Conservation (phyloP, 2,797 vertebrate genomes). For the Xyrichtys novacula region DNA sequence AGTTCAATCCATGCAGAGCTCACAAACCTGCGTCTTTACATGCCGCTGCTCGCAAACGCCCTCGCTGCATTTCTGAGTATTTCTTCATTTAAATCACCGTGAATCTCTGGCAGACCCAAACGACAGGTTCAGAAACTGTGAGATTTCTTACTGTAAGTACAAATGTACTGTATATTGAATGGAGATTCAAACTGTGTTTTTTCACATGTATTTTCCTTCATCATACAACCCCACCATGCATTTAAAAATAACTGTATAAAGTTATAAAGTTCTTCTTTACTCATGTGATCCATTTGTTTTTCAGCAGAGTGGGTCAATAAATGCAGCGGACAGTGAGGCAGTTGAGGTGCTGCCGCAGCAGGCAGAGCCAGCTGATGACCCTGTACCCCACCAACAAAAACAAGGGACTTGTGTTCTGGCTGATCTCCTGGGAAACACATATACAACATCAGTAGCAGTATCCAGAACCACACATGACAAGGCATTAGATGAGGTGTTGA, state of each 20-base stretch:
- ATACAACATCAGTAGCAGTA: background rate
- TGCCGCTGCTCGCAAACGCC: too few species aligned
- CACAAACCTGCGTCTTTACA: too few species aligned
- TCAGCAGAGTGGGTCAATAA: background rate
- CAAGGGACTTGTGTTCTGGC: background rate
- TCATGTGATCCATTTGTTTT: background rate
- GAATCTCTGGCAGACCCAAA: too few species aligned
- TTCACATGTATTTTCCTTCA: background rate
- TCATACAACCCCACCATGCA: background rate
- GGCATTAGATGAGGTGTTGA: too few species aligned
- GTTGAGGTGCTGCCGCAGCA: background rate
- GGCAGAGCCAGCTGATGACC: background rate
- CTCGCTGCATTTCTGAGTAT: too few species aligned
- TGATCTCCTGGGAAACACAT: background rate
- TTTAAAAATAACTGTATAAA: background rate
- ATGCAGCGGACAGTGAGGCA: constrained; percentile 3
- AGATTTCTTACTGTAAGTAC: too few species aligned
- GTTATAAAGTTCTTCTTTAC: background rate
- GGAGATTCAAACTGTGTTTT: background rate
- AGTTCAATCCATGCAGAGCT: too few species aligned
- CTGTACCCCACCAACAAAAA: background rate
- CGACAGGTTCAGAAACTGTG: too few species aligned
- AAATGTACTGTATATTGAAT: background rate
- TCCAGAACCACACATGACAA: too few species aligned
- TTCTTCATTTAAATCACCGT: too few species aligned